Evolutionary conservation across 2,888 invertebrate species (phyloP).

Genomic region (Yponomeuta sedellus): DNA sequence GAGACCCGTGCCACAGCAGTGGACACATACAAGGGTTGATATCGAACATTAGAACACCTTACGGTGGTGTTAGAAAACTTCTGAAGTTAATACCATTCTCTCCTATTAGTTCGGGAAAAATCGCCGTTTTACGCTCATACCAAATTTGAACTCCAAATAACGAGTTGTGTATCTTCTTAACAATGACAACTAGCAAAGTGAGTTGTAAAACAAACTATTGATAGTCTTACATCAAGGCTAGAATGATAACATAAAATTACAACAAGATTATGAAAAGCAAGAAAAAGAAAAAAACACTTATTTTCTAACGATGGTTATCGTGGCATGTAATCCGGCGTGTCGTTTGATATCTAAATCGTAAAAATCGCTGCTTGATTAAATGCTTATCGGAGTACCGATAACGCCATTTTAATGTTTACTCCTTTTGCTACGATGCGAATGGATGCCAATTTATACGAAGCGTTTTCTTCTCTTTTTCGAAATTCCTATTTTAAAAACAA

Average conservation of each 20-base stretch:
- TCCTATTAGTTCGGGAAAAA: too few relatives aligned
- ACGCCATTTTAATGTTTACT: conserved; percentile 7
- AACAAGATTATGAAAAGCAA: not conserved
- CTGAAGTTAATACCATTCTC: too few relatives aligned
- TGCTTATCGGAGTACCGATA: conserved; percentile 35
- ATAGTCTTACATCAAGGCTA: conserved; percentile 3
- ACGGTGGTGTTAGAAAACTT: too few relatives aligned
- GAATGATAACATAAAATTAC: not conserved
- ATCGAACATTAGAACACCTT: too few relatives aligned
- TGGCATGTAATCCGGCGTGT: conserved; percentile 69
- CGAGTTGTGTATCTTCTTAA: not conserved
- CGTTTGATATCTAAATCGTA: conserved; percentile 65
- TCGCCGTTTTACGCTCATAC: too few relatives aligned
- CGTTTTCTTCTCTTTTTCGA: not conserved
- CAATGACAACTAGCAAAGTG: not conserved
- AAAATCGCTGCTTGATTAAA: conserved; percentile 69
- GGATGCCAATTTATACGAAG: not conserved
- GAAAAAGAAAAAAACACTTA: not conserved
- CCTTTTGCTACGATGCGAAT: conserved; percentile 4
- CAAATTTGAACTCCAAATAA: too few relatives aligned
- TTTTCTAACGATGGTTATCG: conserved; percentile 58
- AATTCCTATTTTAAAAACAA: too few relatives aligned
- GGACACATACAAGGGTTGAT: too few relatives aligned
- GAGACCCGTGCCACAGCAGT: too few relatives aligned
- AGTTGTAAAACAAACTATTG: not conserved